Evolutionary conservation across 2,797 vertebrate genomes (phyloP).

Genomic region (Neoniphon sammara): DNA sequence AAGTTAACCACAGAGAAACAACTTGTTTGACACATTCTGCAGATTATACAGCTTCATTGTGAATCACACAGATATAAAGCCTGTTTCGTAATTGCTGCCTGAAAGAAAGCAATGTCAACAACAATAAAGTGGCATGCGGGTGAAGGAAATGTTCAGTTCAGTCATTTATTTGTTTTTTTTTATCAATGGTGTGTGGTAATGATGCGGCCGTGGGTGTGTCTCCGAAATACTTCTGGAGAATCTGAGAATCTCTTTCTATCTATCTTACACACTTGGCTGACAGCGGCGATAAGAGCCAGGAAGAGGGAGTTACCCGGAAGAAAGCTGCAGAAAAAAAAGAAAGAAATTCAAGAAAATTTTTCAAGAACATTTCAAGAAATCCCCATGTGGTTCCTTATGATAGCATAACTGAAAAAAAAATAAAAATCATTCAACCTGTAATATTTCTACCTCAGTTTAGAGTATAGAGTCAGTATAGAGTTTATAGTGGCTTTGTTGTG

Average conservation of each 20-base stretch:
- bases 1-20: not conserved
- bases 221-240: slow-evolving; percentile 24
- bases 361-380: not conserved
- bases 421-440: not conserved
- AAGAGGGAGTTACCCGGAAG: slow-evolving; percentile 6
- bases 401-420: not conserved
- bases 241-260: slow-evolving; percentile 58
- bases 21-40: not conserved
- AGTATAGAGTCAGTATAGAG: too few relatives aligned
- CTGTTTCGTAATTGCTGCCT: not conserved
- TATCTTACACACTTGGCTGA: slow-evolving; percentile 47
- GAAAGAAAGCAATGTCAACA: not conserved
- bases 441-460: not conserved
- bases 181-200: not conserved
- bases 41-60: not conserved
- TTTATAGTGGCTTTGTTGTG: too few relatives aligned
- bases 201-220: slow-evolving; percentile 11
- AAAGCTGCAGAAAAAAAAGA: slow-evolving; percentile 42
- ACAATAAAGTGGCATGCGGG: not conserved
- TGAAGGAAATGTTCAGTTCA: not conserved
- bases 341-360: slow-evolving; percentile 36
- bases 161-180: not conserved
- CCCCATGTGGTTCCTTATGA: slow-evolving; percentile 11
- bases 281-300: slow-evolving; percentile 59
- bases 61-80: slow-evolving; percentile 5